These are phyloP conservation scores for Pristionchus japonicus DNA, from an alignment of 2,888 invertebrate species.

Conservation along the genomic window DNA sequence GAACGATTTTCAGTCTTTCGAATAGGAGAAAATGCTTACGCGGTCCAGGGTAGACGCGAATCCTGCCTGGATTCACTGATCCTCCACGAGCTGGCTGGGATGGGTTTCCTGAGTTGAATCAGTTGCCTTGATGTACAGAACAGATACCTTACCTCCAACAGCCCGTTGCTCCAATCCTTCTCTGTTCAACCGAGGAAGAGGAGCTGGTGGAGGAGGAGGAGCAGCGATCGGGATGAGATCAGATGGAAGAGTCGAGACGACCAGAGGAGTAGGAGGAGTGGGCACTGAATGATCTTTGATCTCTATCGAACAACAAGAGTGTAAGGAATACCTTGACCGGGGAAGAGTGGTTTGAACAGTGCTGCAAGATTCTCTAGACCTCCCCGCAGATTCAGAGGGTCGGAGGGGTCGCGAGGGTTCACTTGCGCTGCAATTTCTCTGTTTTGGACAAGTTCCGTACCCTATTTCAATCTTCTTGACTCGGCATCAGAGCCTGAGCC, in stretches of 20 bases:
- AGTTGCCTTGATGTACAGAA: neutral
- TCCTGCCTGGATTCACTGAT: neutral
- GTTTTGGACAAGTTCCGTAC: no score
- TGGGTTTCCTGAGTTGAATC: neutral
- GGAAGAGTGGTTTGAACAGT: constrained; percentile 12
- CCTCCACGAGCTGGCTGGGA: neutral
- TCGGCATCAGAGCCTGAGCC: neutral
- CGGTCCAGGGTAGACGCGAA: constrained; percentile 31
- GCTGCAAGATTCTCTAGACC: neutral
- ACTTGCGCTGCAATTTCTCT: neutral
- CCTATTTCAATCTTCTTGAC: neutral
- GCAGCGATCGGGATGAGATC: neutral
- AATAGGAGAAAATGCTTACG: constrained; percentile 30
- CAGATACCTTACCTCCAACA: neutral
- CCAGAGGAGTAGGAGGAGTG: neutral
- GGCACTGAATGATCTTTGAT: neutral
- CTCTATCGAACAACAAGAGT: neutral
- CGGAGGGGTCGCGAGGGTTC: neutral
- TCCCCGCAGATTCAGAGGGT: neutral
- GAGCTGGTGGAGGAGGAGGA: neutral
- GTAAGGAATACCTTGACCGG: neutral
- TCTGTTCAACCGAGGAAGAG: neutral
- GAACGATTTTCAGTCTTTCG: no score
- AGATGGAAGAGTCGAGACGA: neutral
- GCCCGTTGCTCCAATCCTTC: neutral